Base-by-base conservation (phyloP, 2,797 vertebrate genomes). In the Galagoides demidoff region DNA sequence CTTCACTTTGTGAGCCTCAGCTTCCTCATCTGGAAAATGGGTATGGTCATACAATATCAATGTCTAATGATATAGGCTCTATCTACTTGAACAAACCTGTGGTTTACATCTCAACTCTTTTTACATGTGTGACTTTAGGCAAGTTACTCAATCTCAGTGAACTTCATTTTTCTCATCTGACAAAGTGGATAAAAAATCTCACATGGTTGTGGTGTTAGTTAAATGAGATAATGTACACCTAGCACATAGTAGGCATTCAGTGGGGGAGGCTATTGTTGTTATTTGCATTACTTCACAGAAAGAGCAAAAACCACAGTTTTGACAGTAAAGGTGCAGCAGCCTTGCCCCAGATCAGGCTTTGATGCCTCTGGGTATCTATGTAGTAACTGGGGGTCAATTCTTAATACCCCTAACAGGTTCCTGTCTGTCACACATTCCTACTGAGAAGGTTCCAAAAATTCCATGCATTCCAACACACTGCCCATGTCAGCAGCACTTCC, bases 401-500 rank as follows among this genome's bases (percentile, higher is more conserved):
- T 90, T 20, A 57, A 61, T 64, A 77, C 34, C 70, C 71, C 43
- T 45, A 66, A 45, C 39, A 92, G 94, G 84, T 70, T 96, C 73
- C 85, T 84, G 52, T 92, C 90, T 90, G 59, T 97, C 85, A 95
- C 84, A 90, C 68, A 83, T 83, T 93, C 89, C 87, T 81, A 37
- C 84, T 9, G 52, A 92, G 86, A 96, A 89, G 79, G 37, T 91
- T 95, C 79, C 83, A 45, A 43, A 96, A 91, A 95, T 95, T 79
- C 90, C 94, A 27, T 45, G 82, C 95, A 90, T 97, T 96, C 95
- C 85, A 93, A 77, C 52, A 59, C 31, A 31, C 20, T 52, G 64
- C 25, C 57, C 83, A 84, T 49, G 39, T 88, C 34, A 17, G 31
- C 61, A 64, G 52, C 27, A 52, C 55, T 92, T 93, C 63, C 63